These are phyloP conservation scores for Tokudaia tokunoshimensis DNA, from an alignment of 2,797 vertebrate species.

Conservation along the genomic window DNA sequence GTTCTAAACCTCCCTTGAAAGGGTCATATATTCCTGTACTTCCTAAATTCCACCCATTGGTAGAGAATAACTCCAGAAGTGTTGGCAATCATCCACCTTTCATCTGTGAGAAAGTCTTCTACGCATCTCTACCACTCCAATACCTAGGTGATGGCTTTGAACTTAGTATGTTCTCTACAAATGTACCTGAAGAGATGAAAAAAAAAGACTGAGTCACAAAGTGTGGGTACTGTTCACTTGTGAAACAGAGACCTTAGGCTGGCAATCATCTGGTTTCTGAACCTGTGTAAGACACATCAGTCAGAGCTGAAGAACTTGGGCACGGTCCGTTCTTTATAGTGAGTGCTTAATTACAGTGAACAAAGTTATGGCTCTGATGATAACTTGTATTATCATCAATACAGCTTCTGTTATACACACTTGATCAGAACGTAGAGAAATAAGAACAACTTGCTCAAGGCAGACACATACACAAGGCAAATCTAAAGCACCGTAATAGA, in stretches of 20 bases:
- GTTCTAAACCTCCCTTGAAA: background rate
- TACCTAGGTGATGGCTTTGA: background rate
- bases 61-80: background rate
- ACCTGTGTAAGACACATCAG: background rate
- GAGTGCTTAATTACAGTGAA: constrained; percentile 18
- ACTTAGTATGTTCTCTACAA: background rate
- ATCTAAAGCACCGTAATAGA: background rate
- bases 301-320: constrained; percentile 1
- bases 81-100: background rate
- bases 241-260: constrained; percentile 52
- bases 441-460: background rate
- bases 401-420: background rate
- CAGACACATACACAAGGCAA: background rate
- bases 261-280: constrained; percentile 15
- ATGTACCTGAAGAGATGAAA: constrained; percentile 17
- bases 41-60: background rate
- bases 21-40: background rate
- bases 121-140: background rate
- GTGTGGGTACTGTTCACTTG: constrained; percentile 27
- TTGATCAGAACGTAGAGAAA: background rate
- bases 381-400: background rate
- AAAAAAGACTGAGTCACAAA: background rate
- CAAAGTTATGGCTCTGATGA: background rate
- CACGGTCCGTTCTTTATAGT: background rate
- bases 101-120: background rate